A percentile compares a stretch with the other conserved stretches of the same genome.
phyloP scores from a whole-genome alignment of 2,797 vertebrate species.

The Darevskia mixta region DNA sequence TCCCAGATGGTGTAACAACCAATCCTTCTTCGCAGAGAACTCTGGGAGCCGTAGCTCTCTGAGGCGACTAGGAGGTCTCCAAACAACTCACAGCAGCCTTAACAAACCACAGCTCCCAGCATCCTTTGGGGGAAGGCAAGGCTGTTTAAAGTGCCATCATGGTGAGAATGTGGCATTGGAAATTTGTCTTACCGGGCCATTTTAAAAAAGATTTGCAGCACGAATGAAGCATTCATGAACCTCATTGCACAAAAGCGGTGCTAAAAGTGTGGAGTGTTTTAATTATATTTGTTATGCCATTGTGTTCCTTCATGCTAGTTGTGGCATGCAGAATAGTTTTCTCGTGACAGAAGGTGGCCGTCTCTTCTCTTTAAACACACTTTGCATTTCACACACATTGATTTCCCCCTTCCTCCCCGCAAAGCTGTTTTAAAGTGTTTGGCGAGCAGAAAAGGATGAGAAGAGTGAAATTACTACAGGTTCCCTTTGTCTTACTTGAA shows the following conservation, averaged over 20 bases:
- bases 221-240: background rate
- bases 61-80: no score
- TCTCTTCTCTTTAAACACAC: constrained; percentile 20
- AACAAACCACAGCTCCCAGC: no score
- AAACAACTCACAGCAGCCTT: no score
- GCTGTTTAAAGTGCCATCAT: no score
- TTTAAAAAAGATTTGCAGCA: background rate
- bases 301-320: background rate
- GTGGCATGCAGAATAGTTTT: background rate
- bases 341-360: background rate
- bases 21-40: no score
- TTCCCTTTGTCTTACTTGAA: constrained; percentile 55
- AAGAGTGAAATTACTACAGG: background rate
- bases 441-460: background rate
- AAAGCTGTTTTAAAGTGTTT: background rate
- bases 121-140: no score
- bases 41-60: no score
- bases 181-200: background rate
- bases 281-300: background rate
- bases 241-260: background rate
- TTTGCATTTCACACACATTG: constrained; percentile 21
- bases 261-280: background rate
- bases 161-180: background rate
- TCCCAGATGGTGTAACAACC: no score
- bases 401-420: background rate